Evolutionary conservation across 2,888 invertebrate genomes (phyloP).

Genomic region (Acronicta aceris): DNA sequence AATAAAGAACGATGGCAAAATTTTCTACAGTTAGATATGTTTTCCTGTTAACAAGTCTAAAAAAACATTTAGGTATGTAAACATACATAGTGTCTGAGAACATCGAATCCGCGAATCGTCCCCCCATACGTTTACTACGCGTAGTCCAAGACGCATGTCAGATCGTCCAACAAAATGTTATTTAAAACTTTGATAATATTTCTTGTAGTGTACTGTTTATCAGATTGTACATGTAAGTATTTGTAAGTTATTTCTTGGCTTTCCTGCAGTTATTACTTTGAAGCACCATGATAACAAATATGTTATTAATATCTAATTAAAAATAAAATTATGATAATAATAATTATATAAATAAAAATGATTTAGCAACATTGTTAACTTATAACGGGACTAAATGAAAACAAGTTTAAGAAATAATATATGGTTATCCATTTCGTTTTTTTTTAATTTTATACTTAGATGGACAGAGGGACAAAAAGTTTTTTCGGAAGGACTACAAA

Average conservation of each 20-base stretch:
- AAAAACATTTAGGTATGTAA: background rate
- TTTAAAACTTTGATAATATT: conserved; percentile 28
- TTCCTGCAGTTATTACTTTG: too few relatives aligned
- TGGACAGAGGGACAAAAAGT: conserved; percentile 66
- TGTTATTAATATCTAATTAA: too few relatives aligned
- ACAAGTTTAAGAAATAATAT: too few relatives aligned
- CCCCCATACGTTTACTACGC: background rate
- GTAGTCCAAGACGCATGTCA: conserved; percentile 1
- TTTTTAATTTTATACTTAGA: conserved; percentile 67
- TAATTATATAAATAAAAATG: too few relatives aligned
- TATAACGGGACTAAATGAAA: background rate
- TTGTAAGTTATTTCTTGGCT: too few relatives aligned
- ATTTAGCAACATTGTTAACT: too few relatives aligned
- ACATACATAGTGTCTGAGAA: background rate
- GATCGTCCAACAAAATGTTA: conserved; percentile 20
- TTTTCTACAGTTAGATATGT: too few relatives aligned
- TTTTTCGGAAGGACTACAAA: conserved; percentile 77
- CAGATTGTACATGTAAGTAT: conserved; percentile 40
- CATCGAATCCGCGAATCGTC: background rate
- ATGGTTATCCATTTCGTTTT: too few relatives aligned
- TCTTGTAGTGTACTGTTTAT: conserved; percentile 24
- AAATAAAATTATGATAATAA: too few relatives aligned
- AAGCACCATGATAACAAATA: too few relatives aligned
- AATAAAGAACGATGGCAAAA: too few relatives aligned
- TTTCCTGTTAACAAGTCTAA: background rate